Conservation (phyloP, 2,888 invertebrate genomes). For the Papilio elwesi region DNA sequence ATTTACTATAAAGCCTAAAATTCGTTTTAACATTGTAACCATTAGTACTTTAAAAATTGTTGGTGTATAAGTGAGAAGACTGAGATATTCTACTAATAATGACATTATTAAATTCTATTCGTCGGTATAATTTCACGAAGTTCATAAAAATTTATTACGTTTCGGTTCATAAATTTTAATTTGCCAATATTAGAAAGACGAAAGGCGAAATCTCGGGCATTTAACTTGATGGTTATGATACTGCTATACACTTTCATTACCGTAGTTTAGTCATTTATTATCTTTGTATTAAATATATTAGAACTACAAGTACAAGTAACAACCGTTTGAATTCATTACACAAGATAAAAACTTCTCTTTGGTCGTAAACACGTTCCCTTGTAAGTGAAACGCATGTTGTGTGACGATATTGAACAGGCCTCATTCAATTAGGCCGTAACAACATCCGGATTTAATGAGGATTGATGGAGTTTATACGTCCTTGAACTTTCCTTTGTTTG, state of each 20-base stretch:
- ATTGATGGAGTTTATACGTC: not conserved
- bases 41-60: not conserved
- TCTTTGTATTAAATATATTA: not conserved
- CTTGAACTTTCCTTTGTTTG: conserved; percentile 4
- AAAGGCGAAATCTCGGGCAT: conserved; percentile 24
- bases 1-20: not conserved
- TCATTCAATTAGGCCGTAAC: conserved; percentile 13
- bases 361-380: conserved; percentile 1
- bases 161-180: conserved; percentile 32
- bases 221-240: conserved; percentile 35
- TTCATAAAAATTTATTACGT: conserved; percentile 36
- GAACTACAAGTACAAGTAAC: not conserved
- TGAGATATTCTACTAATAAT: conserved; percentile 5
- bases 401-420: not conserved
- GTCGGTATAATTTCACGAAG: conserved; percentile 1
- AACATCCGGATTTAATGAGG: conserved; percentile 10
- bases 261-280: not conserved
- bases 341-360: conserved; percentile 2
- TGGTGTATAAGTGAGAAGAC: not conserved
- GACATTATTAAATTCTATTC: conserved; percentile 30
- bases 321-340: conserved; percentile 1
- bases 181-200: conserved; percentile 25
- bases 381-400: conserved; percentile 14
- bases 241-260: not conserved
- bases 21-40: not conserved